Evolutionary conservation across 1,140 invertebrate species (phyloP).

Genomic region (Leptopilina clavipes): DNA sequence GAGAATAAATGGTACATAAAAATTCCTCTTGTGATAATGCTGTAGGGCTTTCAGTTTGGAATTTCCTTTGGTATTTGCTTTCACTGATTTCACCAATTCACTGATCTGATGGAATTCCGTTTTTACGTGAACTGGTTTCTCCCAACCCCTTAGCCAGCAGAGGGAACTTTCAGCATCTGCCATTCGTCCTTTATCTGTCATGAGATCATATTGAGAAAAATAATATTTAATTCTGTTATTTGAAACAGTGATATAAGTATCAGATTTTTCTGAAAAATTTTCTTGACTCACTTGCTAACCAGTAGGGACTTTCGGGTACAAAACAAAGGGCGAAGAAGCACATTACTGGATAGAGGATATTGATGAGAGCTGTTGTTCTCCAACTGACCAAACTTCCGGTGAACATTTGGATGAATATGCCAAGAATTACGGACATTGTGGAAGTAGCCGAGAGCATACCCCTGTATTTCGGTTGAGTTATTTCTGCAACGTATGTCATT

Average conservation of each 20-base stretch:
- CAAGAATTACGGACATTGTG: slow-evolving; percentile 82
- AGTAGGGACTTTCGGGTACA: slow-evolving; percentile 86
- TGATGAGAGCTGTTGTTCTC: slow-evolving; percentile 81
- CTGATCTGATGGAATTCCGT: slow-evolving; percentile 77
- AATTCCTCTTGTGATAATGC: slow-evolving; percentile 74
- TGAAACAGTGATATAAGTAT: no score
- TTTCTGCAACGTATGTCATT: slow-evolving; percentile 87
- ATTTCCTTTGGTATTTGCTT: slow-evolving; percentile 41
- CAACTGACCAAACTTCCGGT: slow-evolving; percentile 82
- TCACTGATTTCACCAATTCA: slow-evolving; percentile 61
- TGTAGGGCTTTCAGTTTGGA: slow-evolving; percentile 62
- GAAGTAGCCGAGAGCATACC: slow-evolving; percentile 84
- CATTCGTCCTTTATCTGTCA: slow-evolving; percentile 76
- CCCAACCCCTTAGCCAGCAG: slow-evolving; percentile 82
- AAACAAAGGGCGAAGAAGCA: slow-evolving; percentile 80
- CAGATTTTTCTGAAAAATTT: no score
- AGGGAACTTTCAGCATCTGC: slow-evolving; percentile 77
- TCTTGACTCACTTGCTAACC: slow-evolving; percentile 76
- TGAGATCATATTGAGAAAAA: no score
- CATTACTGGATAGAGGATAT: slow-evolving; percentile 79
- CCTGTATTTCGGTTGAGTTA: slow-evolving; percentile 84
- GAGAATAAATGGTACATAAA: slow-evolving; percentile 79
- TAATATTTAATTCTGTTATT: slow-evolving; percentile 28
- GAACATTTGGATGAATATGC: slow-evolving; percentile 82
- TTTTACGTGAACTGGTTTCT: slow-evolving; percentile 73